Evolutionary conservation across 2,113 vertebrate species (phyloP), one percentile per base, ranked within the genome.

Genomic region (Spea bombifrons): DNA sequence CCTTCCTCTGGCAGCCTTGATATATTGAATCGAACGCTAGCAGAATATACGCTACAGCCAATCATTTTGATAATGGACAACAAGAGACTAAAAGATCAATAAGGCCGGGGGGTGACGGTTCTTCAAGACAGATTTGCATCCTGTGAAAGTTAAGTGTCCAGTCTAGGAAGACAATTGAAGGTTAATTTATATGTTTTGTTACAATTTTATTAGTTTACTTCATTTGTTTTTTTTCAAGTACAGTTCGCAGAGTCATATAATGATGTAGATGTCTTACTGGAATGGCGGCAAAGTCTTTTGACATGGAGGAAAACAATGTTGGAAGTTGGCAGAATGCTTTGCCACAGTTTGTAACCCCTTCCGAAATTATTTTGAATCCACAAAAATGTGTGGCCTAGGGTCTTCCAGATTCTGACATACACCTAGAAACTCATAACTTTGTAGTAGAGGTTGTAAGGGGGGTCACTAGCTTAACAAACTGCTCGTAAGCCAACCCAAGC

Each of bases 41-140:
- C 52, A 43, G 12, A 68, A 46, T n/a, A 59, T 46, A 77, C 30
- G 75, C 75, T 70, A 45, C 49, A 52, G 66, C 75, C 57, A 70
- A 77, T 77, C 66, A 70, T 63, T 71, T 49, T 63, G 53, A 71
- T 76, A 68, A 75, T 75, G 64, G 64, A 66, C 64, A 75, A 67
- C 49, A 49, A 63, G 55, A 71, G 67, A 44, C 52, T n/a, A 30
- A 12, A 43, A 8, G 75, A 76, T 76, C 75, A 5, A 70, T 77
- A 8, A 7, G 44, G 66, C 57, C 15, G 9, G n/a, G 47, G 59
- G 52, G 6, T 63, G 66, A 63, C 8, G 7, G 30, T 30, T 30
- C 30, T 30, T 49, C 4, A 49, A 61, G 66, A 16, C 66, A 44
- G 48, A 70, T 44, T 49, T 48, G 66, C 46, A 61, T 70, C 75